These are phyloP conservation scores for Ecliptopera silaceata DNA, from an alignment of 2,888 invertebrate genomes.

Conservation along the genomic window DNA sequence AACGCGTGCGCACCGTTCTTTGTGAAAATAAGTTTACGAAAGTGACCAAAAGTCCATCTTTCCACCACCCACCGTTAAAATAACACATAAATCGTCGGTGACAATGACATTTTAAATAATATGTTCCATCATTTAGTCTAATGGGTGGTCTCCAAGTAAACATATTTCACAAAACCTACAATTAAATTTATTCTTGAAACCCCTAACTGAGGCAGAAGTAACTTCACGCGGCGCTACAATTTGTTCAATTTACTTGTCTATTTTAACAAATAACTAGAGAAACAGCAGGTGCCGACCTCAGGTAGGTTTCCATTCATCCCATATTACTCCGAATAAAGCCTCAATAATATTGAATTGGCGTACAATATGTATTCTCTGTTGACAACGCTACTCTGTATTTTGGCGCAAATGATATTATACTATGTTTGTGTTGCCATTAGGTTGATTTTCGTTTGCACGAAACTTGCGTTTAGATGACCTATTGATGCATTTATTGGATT, in stretches of 20 bases:
- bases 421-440: not conserved
- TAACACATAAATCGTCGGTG: too few relatives aligned
- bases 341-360: slow-evolving; percentile 41
- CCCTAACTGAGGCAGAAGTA: slow-evolving; percentile 40
- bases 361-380: slow-evolving; percentile 36
- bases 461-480: slow-evolving; percentile 38
- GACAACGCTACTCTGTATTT: slow-evolving; percentile 28
- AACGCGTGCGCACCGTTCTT: not conserved
- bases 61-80: too few relatives aligned
- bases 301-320: slow-evolving; percentile 65
- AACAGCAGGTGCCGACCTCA: slow-evolving; percentile 71
- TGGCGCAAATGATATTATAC: not conserved
- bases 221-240: slow-evolving; percentile 74
- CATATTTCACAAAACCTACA: slow-evolving; percentile 39
- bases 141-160: slow-evolving; percentile 32
- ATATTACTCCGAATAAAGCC: slow-evolving; percentile 48
- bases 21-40: not conserved
- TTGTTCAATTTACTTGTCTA: slow-evolving; percentile 47
- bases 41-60: too few relatives aligned
- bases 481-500: slow-evolving; percentile 53
- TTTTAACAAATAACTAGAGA: slow-evolving; percentile 35
- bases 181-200: slow-evolving; percentile 40
- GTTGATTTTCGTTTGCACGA: slow-evolving; percentile 4
- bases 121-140: not conserved
- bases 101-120: not conserved